Base-by-base conservation (phyloP, 2,797 vertebrate genomes). In the Oceanodroma leucorhoa region DNA sequence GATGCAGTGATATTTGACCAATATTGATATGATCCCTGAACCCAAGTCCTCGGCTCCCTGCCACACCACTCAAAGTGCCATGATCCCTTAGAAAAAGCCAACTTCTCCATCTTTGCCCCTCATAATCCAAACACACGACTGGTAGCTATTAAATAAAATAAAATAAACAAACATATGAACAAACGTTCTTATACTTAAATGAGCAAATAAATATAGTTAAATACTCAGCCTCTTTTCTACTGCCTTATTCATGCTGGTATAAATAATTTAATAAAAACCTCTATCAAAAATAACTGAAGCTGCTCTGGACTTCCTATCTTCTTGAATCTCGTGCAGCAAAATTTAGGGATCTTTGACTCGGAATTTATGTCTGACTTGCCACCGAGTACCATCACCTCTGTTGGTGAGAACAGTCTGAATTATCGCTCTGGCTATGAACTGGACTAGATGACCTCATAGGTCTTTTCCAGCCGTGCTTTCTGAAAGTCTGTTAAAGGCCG, bases 311-410 rank as follows among this genome's bases (percentile, higher is more conserved):
- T 78, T 93, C 75, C 79, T 78, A 58, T 75, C 69, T 83, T 94
- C 72, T 75, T 62, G 58, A 79, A 58, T 58, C 46, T 55, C 1
- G 0, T 40, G 29, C 50, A 82, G 62, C 54, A 92, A 88, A 94
- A 95, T 91, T 83, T 93, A 95, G 70, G 40, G 73, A 82, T 95
- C 50, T 91, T 95, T 90, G 80, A 38, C 24, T 72, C 1, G 1
- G 70, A 90, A 95, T 95, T 95, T 93, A 95, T 90, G 70, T 89
- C 32, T 69, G 58, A 54, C 51, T 93, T 84, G 58, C 36, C 77
- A 82, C 61, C 0, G 0, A 77, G 70, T 95, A 82, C 83, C 78
- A 72, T 79, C 94, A 95, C 73, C 88, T 94, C 62, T 82, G 61
- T 9, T 88, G 72, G 73, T 66, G 73, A 81, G 94, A 93, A 65